A percentile compares a stretch with the other conserved stretches of the same genome.
Conservation (phyloP, 2,888 invertebrate genomes). For the Hydroisotoma schaefferi region DNA sequence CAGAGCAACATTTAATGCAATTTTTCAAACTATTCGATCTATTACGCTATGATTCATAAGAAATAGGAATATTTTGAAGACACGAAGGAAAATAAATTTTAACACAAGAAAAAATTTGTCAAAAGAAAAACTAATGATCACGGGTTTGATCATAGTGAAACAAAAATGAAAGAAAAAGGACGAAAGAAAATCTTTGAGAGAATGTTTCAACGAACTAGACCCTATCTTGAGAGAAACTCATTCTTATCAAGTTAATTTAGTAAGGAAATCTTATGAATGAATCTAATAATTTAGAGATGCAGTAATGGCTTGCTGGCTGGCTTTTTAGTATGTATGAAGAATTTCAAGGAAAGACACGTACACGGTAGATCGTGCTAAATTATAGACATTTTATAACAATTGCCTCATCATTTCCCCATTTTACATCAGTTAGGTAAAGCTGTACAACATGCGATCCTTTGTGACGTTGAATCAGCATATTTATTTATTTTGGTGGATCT, state of each 20-base stretch:
- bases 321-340: not conserved
- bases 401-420: not conserved
- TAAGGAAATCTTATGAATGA: not conserved
- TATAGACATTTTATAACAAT: constrained; percentile 15
- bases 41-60: no score
- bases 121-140: no score
- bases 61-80: no score
- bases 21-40: no score
- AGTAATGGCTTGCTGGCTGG: not conserved
- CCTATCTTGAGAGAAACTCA: no score
- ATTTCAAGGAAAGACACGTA: constrained; percentile 1
- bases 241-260: not conserved
- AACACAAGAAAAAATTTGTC: no score
- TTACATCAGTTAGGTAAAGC: not conserved
- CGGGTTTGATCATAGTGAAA: no score
- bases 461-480: not conserved
- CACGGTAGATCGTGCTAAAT: constrained; percentile 21
- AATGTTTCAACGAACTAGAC: no score
- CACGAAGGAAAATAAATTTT: no score
- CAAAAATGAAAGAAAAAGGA: no score
- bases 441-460: not conserved
- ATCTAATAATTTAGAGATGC: not conserved
- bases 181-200: no score
- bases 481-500: not conserved
- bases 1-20: no score